Conservation (phyloP, 2,797 vertebrate genomes). For the Epinephelus malabaricus region DNA sequence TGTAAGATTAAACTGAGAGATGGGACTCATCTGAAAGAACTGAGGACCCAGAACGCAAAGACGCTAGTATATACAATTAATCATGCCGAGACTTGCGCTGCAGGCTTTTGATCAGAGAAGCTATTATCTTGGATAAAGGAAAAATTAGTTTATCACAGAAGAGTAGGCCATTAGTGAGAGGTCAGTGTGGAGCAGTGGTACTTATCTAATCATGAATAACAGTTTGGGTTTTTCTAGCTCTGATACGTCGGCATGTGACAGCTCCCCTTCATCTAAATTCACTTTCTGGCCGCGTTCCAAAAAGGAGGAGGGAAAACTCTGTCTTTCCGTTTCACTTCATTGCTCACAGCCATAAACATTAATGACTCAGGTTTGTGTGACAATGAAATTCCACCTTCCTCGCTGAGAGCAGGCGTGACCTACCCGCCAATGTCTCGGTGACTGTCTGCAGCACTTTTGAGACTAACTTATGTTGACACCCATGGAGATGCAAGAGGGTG, state of each 20-base stretch:
- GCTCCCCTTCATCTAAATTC: slow-evolving; percentile 57
- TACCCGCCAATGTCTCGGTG: slow-evolving; percentile 44
- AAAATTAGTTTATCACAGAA: slow-evolving; percentile 21
- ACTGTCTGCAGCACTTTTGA: slow-evolving; percentile 55
- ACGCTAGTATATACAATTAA: slow-evolving; percentile 45
- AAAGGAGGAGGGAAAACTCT: slow-evolving; percentile 33
- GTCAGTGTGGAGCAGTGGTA: slow-evolving; percentile 21
- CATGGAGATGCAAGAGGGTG: slow-evolving; percentile 35
- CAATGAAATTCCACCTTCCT: slow-evolving; percentile 72
- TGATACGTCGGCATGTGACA: slow-evolving; percentile 44
- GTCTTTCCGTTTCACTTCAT: slow-evolving; percentile 57
- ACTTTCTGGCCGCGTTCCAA: slow-evolving; percentile 48
- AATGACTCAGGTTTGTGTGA: slow-evolving; percentile 72
- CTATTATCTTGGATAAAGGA: slow-evolving; percentile 38
- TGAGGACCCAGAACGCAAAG: slow-evolving; percentile 32
- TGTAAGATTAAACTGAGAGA: slow-evolving; percentile 50
- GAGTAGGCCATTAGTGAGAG: slow-evolving; percentile 15
- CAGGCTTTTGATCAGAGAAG: slow-evolving; percentile 26
- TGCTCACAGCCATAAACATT: slow-evolving; percentile 70
- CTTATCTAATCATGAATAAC: slow-evolving; percentile 36
- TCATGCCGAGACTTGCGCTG: slow-evolving; percentile 17
- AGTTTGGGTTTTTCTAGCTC: slow-evolving; percentile 5
- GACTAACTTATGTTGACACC: slow-evolving; percentile 59
- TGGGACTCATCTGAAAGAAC: slow-evolving; percentile 43
- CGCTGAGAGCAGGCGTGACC: slow-evolving; percentile 56